phyloP scores from a whole-genome alignment of 2,797 vertebrate genomes.

The Macrochelys suwanniensis region DNA sequence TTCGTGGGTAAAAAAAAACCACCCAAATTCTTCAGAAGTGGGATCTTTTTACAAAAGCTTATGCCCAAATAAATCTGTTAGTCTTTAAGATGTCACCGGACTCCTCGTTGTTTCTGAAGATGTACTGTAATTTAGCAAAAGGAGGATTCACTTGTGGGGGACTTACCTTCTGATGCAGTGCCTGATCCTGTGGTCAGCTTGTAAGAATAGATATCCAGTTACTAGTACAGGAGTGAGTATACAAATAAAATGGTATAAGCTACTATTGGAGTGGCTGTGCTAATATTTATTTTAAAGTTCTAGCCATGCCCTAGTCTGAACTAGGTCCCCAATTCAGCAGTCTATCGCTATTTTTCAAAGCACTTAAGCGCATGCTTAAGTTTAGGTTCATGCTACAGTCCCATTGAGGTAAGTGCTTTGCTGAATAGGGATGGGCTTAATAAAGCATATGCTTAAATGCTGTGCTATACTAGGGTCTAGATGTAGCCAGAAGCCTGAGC shows the following conservation, averaged over 20 bases:
- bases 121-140: background rate
- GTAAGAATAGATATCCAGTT: background rate
- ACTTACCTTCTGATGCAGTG: slow-evolving; percentile 19
- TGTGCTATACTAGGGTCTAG: background rate
- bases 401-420: background rate
- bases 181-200: slow-evolving; percentile 36
- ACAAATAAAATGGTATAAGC: background rate
- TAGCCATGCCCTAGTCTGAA: background rate
- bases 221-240: background rate
- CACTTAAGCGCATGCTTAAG: background rate
- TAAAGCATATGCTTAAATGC: background rate
- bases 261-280: background rate
- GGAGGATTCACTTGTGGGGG: slow-evolving; percentile 16
- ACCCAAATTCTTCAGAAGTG: too few species aligned
- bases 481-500: background rate
- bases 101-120: background rate
- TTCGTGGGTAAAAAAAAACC: too few species aligned
- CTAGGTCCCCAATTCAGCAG: background rate
- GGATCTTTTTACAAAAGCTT: too few species aligned
- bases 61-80: too few species aligned
- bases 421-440: background rate
- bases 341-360: background rate
- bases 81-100: too few species aligned
- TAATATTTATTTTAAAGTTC: background rate
- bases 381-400: background rate